Conservation (phyloP, 2,113 vertebrate genomes). For the Bubalus kerabau region DNA sequence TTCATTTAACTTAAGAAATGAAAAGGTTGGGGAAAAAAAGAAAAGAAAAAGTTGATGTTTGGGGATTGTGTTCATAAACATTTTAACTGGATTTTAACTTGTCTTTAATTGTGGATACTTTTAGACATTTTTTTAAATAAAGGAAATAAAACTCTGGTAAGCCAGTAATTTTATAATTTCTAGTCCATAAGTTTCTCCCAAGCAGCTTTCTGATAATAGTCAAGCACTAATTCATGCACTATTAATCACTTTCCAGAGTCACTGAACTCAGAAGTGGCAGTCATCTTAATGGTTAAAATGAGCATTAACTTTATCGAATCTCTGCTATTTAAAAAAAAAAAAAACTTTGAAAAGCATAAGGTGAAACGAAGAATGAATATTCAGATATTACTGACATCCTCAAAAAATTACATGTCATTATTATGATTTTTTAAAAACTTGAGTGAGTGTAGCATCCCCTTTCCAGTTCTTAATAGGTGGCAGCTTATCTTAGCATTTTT, state of each 20-base stretch:
- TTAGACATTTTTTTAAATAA: neutral
- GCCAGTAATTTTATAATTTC: neutral
- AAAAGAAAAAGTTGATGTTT: neutral
- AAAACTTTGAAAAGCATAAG: neutral
- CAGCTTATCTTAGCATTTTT: neutral
- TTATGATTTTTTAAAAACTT: neutral
- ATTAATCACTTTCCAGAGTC: neutral
- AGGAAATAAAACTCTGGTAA: neutral
- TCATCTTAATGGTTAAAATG: neutral
- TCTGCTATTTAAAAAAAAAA: neutral
- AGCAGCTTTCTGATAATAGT: neutral
- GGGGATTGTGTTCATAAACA: neutral
- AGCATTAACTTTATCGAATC: constrained; percentile 24
- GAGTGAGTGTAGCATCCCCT: neutral
- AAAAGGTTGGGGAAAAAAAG: neutral
- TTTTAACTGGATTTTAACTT: neutral
- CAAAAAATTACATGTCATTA: neutral
- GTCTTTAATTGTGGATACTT: neutral
- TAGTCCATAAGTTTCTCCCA: neutral
- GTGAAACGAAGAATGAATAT: neutral
- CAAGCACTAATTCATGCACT: neutral
- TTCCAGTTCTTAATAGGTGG: neutral
- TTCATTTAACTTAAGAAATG: neutral
- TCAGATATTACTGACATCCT: neutral
- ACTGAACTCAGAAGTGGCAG: neutral